These are phyloP conservation scores for Pomatostomus ruficeps DNA, from an alignment of 2,113 vertebrate species.

Conservation along the genomic window DNA sequence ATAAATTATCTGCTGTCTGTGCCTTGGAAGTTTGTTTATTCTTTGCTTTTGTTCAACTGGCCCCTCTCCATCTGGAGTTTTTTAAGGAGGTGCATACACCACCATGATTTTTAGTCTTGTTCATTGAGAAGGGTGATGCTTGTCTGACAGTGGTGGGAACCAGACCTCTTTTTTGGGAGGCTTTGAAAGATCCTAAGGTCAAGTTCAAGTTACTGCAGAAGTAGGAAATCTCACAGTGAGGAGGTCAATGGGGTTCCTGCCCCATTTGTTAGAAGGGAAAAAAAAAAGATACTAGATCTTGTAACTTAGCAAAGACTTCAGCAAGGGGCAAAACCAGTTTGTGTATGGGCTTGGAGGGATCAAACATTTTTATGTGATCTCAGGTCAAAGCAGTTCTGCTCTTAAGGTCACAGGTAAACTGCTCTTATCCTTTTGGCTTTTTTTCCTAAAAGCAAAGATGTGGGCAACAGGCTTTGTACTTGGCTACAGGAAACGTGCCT, in stretches of 20 bases:
- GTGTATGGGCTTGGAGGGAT: not conserved
- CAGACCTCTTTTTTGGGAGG: not conserved
- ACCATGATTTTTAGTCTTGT: not conserved
- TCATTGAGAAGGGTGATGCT: not conserved
- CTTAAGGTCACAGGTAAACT: not conserved
- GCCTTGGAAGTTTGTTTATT: not conserved
- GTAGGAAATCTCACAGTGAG: not conserved
- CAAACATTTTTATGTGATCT: not conserved
- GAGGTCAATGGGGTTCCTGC: fast-evolving
- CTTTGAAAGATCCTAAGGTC: not conserved
- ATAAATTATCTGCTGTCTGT: not conserved
- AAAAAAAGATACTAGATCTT: not conserved
- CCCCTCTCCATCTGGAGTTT: not conserved
- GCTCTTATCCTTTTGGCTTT: not conserved
- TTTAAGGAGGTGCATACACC: not conserved
- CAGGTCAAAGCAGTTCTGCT: not conserved
- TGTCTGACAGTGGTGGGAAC: not conserved
- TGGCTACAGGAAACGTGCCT: not conserved
- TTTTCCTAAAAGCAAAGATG: not conserved
- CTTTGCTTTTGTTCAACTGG: not conserved
- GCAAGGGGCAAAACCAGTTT: not conserved
- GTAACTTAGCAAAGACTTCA: not conserved
- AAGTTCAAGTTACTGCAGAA: not conserved
- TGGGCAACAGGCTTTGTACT: fast-evolving
- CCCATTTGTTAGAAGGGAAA: fast-evolving